Evolutionary conservation across 2,113 vertebrate species (phyloP).

Genomic region (Podilymbus podiceps): DNA sequence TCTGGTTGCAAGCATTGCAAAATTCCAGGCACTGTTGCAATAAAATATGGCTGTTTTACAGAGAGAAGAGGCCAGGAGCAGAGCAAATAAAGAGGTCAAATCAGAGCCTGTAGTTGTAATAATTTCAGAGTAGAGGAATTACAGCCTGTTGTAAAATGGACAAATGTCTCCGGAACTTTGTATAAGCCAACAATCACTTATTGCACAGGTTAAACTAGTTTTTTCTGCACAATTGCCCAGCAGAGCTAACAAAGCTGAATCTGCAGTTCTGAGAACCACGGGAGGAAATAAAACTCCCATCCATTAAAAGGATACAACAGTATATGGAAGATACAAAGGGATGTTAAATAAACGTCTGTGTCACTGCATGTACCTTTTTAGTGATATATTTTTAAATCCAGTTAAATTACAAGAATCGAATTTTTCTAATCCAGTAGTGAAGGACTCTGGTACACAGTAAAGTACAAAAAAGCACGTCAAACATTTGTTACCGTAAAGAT

Average conservation of each 20-base stretch:
- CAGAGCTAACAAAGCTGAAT: constrained; percentile 46
- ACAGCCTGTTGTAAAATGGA: constrained; percentile 13
- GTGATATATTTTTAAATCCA: neutral
- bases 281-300: constrained; percentile 6
- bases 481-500: neutral
- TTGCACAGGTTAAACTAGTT: constrained; percentile 7
- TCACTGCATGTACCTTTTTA: neutral
- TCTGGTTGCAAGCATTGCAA: neutral
- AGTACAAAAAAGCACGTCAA: neutral
- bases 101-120: neutral
- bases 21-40: neutral
- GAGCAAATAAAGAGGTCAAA: constrained; percentile 3
- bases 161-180: constrained; percentile 7
- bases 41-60: neutral
- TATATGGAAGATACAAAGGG: neutral
- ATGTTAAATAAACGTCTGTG: constrained; percentile 27
- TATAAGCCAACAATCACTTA: constrained; percentile 7
- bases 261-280: constrained; percentile 20
- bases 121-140: constrained; percentile 14
- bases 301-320: neutral
- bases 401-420: neutral
- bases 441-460: neutral
- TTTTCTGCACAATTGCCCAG: constrained; percentile 25
- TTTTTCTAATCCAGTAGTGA: neutral
- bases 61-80: neutral